Evolutionary conservation across 2,888 invertebrate genomes (phyloP), one percentile per base, ranked within the genome.

Genomic region (Nymphalis c-album): DNA sequence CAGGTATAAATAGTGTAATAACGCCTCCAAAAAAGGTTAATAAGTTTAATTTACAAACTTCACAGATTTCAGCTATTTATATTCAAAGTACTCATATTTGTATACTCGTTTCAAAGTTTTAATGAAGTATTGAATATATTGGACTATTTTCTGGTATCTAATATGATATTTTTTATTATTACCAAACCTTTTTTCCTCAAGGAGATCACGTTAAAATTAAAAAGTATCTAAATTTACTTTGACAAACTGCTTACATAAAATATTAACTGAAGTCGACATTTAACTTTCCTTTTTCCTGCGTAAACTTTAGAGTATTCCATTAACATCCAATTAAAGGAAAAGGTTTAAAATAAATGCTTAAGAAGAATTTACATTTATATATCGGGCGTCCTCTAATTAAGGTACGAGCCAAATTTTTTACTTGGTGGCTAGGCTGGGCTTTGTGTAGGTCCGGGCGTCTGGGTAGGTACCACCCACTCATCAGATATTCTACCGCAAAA

Each of bases 171-270:
- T 46, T 16, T 17, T 26, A 45, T 7, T n/a, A n/a, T 20, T 40
- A 40, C 20, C n/a, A 17, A 10, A 26, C n/a, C 48, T 53, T 53
- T 22, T 60, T 22, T 10, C 35, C 47, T 55, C 13, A 45, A 20
- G 45, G 18, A 31, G 47, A 26, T 46, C 31, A 18, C 45, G 31
- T 59, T 10, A 13, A 60, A 53, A 63, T 59, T 60, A 63, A 60
- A 63, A 63, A 55, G 60, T 63, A 59, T 62, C 58, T 48, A 58
- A 62, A 59, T 63, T 55, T 65, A 63, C 60, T 63, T 67, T 63
- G 53, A 46, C 51, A 63, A 68, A 68, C 60, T 60, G 60, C 60
- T 60, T 68, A 53, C 60, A 64, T 68, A 63, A 68, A 67, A 67
- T 67, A 67, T 67, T 62, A 64, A n/a, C 55, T 68, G 31, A 20